phyloP scores from a whole-genome alignment of 2,113 vertebrate genomes.

The Phaethornis superciliosus region DNA sequence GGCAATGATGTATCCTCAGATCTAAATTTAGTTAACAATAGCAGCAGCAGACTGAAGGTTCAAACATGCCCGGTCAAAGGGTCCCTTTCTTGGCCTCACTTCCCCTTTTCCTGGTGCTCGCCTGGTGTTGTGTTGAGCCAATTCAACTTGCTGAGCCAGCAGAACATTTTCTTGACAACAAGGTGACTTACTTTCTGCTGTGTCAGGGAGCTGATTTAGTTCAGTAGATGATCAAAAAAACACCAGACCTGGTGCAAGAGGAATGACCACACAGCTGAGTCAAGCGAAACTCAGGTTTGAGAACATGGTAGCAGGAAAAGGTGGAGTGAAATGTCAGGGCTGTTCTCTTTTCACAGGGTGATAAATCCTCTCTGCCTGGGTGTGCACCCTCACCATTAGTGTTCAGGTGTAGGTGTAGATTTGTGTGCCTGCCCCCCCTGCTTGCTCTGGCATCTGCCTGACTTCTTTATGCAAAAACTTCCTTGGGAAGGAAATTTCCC shows the following conservation, averaged over 20 bases:
- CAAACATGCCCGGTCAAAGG: not conserved
- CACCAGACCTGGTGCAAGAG: not conserved
- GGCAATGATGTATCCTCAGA: not conserved
- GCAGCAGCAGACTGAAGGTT: not conserved
- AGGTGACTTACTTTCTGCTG: not conserved
- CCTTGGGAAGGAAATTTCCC: not conserved
- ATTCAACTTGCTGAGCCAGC: not conserved
- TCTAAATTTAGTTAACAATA: constrained; percentile 59
- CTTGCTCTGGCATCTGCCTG: not conserved
- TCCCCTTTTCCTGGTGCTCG: constrained; percentile 8
- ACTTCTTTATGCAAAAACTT: not conserved
- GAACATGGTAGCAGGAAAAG: not conserved
- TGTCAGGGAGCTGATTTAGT: not conserved
- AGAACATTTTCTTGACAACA: not conserved
- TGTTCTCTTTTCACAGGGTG: not conserved
- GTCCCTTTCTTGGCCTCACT: not conserved
- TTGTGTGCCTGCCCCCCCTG: too few relatives aligned
- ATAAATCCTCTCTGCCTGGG: rapidly evolving
- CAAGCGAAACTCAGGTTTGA: not conserved
- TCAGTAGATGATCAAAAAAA: not conserved
- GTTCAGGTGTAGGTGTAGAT: not conserved
- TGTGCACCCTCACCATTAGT: rapidly evolving
- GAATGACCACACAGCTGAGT: rapidly evolving
- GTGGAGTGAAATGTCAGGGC: not conserved
- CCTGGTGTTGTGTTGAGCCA: not conserved